Evolutionary conservation across 2,113 vertebrate species (phyloP), one percentile per base, ranked within the genome.

Genomic region (Corythornis cristatus): DNA sequence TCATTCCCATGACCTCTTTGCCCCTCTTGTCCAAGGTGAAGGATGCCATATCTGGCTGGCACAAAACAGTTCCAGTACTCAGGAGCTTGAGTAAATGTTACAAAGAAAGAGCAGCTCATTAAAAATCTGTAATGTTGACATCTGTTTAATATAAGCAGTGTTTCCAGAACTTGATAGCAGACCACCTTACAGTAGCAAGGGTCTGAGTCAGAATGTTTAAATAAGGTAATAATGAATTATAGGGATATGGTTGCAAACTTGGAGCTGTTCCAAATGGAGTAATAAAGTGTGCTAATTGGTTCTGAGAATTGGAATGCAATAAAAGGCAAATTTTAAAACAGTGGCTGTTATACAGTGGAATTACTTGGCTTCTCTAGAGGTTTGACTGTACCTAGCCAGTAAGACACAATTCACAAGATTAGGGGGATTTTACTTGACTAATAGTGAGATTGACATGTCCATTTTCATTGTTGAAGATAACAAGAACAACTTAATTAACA

Each of bases 221-320:
- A 95, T 93, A 95, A 95, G 96, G 92, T 93, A 93, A 96, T 97
- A 98, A 96, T 96, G 86, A 97, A 96, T 65, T 90, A 48, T 48
- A 88, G 65, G 45, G 62, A 73, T 89, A 70, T 51, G 62, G 73
- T 83, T 95, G 89, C 91, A 97, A 96, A 94, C 82, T 94, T 97
- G 97, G 96, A 96, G 42, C 51, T 29, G 48, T 92, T 97, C 96
- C 96, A 97, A 97, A 97, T 96, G 80, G 77, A 96, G 89, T 92
- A 91, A 97, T 97, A 97, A 97, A 97, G 57, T 95, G 85, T 94
- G 91, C 79, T 97, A 97, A 97, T 94, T 98, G 93, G 89, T 95
- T 87, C 50, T 95, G 88, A 97, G 83, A 94, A 93, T 88, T 96
- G 96, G 67, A 96, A 94, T 66, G 92, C 81, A 77, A 11, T 96